These are phyloP conservation scores for Volucella inanis DNA, from an alignment of 2,888 invertebrate species.

Conservation along the genomic window DNA sequence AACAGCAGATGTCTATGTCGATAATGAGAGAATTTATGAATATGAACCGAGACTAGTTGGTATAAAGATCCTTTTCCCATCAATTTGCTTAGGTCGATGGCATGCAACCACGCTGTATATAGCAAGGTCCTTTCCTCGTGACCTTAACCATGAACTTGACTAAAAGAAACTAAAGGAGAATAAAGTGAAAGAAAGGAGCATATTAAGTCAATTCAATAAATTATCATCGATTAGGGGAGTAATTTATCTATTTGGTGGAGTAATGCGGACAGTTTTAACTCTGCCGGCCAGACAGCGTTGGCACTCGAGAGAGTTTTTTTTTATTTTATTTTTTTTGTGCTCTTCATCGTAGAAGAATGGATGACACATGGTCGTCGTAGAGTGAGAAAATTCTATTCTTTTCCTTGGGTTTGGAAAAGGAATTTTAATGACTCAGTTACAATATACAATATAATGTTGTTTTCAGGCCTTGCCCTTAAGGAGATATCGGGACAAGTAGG, in stretches of 20 bases:
- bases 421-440: no score
- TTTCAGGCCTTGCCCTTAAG: no score
- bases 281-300: constrained; percentile 27
- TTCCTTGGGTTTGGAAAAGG: no score
- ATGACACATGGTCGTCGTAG: no score
- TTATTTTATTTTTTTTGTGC: neutral
- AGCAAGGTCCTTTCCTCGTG: constrained; percentile 25
- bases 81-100: constrained; percentile 11
- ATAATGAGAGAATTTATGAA: constrained; percentile 37
- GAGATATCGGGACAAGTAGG: no score
- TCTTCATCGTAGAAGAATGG: neutral
- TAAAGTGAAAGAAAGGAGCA: constrained; percentile 16
- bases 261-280: constrained; percentile 31
- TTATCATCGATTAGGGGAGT: constrained; percentile 46
- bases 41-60: constrained; percentile 4
- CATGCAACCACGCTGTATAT: constrained; percentile 23
- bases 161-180: constrained; percentile 16
- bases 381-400: no score
- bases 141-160: constrained; percentile 35
- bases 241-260: constrained; percentile 32
- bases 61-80: constrained; percentile 4
- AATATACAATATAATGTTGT: no score
- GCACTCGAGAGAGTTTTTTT: constrained; percentile 8
- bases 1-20: constrained; percentile 42
- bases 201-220: constrained; percentile 40